Evolutionary conservation across 2,888 invertebrate species (phyloP).

Genomic region (Smittia aterrima): DNA sequence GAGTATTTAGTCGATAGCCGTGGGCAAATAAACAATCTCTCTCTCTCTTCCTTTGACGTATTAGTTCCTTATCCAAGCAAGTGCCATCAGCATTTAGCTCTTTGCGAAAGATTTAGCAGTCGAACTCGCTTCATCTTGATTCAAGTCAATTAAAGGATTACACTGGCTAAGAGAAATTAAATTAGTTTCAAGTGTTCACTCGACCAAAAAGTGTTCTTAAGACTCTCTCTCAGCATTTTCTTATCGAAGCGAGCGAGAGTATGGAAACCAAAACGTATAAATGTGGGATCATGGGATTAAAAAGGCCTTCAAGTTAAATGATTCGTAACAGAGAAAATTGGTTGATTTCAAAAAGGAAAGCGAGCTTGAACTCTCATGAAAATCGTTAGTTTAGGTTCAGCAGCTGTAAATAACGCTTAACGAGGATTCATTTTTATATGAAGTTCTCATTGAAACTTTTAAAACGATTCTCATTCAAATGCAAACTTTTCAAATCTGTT

Average conservation of each 20-base stretch:
- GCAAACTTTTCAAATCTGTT: neutral
- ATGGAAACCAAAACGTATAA: neutral
- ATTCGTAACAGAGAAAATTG: slow-evolving; percentile 26
- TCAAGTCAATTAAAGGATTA: slow-evolving; percentile 26
- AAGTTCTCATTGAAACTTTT: neutral
- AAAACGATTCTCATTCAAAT: slow-evolving; percentile 2
- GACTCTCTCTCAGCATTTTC: neutral
- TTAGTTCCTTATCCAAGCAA: too few relatives aligned
- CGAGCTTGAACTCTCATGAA: neutral
- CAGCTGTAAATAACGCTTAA: slow-evolving; percentile 2
- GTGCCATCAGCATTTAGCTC: too few relatives aligned
- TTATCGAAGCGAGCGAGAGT: neutral
- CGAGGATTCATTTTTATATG: neutral
- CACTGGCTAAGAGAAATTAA: slow-evolving; percentile 12
- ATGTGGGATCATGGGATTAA: slow-evolving; percentile 24
- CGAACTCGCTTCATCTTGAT: neutral
- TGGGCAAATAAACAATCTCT: too few relatives aligned
- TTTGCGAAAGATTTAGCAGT: neutral
- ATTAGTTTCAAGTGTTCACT: slow-evolving; percentile 29
- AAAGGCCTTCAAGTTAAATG: slow-evolving; percentile 19
- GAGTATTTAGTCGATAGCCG: too few relatives aligned
- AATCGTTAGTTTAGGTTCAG: neutral
- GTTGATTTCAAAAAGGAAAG: slow-evolving; percentile 10
- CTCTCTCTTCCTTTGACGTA: too few relatives aligned
- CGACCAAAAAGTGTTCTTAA: slow-evolving; percentile 24